Conservation (phyloP, 2,888 invertebrate species). For the Phanerotoma sp. region DNA sequence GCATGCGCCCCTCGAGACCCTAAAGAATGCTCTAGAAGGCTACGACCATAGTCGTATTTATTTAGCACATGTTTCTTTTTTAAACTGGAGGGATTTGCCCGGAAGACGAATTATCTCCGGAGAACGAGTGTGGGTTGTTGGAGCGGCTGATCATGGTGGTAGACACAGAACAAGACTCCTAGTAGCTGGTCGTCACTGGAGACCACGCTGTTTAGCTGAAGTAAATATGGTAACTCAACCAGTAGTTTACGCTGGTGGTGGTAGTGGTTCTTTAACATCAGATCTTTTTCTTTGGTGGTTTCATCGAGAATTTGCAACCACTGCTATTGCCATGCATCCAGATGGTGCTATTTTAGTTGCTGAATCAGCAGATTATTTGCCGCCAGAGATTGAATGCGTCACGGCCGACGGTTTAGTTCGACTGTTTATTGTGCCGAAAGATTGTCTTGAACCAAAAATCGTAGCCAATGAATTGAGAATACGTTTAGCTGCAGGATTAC, state of each 20-base stretch:
- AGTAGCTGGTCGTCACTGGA: constrained; percentile 58
- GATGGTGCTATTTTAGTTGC: constrained; percentile 55
- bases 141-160: constrained; percentile 58
- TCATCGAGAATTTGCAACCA: constrained; percentile 58
- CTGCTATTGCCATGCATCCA: constrained; percentile 57
- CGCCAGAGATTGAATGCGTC: constrained; percentile 51
- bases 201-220: constrained; percentile 55
- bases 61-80: constrained; percentile 54
- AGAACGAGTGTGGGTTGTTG: constrained; percentile 54
- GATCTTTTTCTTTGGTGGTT: constrained; percentile 60
- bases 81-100: constrained; percentile 57
- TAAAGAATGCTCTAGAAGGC: constrained; percentile 42
- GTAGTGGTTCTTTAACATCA: constrained; percentile 55
- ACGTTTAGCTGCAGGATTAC: constrained; percentile 48
- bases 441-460: constrained; percentile 42
- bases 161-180: constrained; percentile 57
- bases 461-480: constrained; percentile 54
- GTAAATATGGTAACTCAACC: constrained; percentile 60
- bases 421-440: constrained; percentile 45
- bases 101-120: constrained; percentile 40
- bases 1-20: constrained; percentile 38
- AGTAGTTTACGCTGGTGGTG: constrained; percentile 59
- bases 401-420: constrained; percentile 54
- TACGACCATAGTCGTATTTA: constrained; percentile 56
- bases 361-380: constrained; percentile 53